Percentiles rank a stretch among this genome's conserved stretches.
Evolutionary conservation across 1,140 invertebrate species (phyloP).

Genomic region (Babylonia areolata): DNA sequence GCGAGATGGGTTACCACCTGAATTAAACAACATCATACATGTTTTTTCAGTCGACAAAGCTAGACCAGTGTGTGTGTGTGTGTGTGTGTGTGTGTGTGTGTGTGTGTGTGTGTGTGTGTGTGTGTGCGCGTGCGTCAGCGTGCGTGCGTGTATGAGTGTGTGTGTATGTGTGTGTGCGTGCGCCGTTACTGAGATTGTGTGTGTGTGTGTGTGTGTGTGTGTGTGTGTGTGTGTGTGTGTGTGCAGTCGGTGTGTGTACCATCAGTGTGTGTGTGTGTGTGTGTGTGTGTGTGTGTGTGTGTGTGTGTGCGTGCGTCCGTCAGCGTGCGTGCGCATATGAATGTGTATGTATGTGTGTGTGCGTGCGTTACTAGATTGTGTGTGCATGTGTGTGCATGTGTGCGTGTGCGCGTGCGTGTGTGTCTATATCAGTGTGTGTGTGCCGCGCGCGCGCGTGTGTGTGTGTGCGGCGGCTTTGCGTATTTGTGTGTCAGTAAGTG

Average conservation of each 20-base stretch:
- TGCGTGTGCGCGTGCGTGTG: background rate
- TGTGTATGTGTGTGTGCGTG: background rate
- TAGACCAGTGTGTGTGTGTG: too few relatives aligned
- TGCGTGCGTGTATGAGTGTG: background rate
- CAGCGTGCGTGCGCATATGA: background rate
- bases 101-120: too few relatives aligned
- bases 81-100: too few relatives aligned
- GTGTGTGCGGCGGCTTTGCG: conserved; percentile 1
- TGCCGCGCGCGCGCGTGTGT: background rate
- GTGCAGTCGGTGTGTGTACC: background rate
- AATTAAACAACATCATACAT: too few relatives aligned
- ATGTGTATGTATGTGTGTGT: background rate
- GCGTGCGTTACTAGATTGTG: background rate
- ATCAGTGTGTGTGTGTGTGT: background rate
- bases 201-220: background rate
- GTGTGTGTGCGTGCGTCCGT: background rate
- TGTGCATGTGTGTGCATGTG: background rate
- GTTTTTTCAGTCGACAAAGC: too few relatives aligned
- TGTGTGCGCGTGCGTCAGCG: too few relatives aligned
- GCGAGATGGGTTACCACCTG: too few relatives aligned
- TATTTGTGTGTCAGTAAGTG: background rate
- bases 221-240: background rate
- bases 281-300: background rate
- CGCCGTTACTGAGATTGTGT: too few relatives aligned
- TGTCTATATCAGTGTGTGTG: background rate